Conservation (phyloP, 2,113 vertebrate genomes). For the Carlito syrichta region DNA sequence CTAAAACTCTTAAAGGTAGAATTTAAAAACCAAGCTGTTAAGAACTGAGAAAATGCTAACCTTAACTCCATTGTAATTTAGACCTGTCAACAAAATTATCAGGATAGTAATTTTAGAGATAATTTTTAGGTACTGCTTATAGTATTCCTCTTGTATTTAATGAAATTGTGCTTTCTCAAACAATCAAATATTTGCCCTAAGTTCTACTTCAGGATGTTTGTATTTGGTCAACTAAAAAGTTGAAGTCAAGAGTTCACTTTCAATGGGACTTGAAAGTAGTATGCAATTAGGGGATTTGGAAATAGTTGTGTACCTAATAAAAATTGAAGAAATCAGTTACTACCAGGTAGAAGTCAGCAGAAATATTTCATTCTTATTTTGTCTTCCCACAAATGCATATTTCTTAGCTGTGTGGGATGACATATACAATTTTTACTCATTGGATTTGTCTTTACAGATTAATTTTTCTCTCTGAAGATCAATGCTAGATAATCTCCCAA, state of each 20-base stretch:
- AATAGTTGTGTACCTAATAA: slow-evolving; percentile 29
- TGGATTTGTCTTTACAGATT: neutral
- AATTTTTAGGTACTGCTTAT: slow-evolving; percentile 44
- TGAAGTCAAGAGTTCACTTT: slow-evolving; percentile 45
- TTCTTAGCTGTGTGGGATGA: neutral
- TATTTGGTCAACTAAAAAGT: slow-evolving; percentile 41
- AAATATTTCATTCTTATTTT: slow-evolving; percentile 3
- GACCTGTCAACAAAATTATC: slow-evolving; percentile 63
- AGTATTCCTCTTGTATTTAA: slow-evolving; percentile 75
- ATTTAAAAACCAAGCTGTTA: slow-evolving; percentile 67
- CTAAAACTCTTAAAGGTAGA: slow-evolving; percentile 78
- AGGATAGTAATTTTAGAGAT: slow-evolving; percentile 55
- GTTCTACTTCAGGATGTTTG: slow-evolving; percentile 70
- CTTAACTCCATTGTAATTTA: slow-evolving; percentile 50
- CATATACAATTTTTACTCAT: neutral
- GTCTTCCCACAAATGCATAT: neutral
- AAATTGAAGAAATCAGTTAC: slow-evolving; percentile 7
- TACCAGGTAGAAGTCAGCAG: neutral
- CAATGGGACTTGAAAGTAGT: slow-evolving; percentile 30
- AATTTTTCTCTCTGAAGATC: neutral
- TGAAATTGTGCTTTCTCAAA: slow-evolving; percentile 74
- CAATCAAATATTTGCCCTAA: slow-evolving; percentile 80
- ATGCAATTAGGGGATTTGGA: slow-evolving; percentile 31
- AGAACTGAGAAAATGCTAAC: slow-evolving; percentile 77
- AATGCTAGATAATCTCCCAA: too few species aligned